Percentiles rank a stretch among this genome's conserved stretches.
phyloP scores from a whole-genome alignment of 2,113 vertebrate species.

The Sylvietta virens region DNA sequence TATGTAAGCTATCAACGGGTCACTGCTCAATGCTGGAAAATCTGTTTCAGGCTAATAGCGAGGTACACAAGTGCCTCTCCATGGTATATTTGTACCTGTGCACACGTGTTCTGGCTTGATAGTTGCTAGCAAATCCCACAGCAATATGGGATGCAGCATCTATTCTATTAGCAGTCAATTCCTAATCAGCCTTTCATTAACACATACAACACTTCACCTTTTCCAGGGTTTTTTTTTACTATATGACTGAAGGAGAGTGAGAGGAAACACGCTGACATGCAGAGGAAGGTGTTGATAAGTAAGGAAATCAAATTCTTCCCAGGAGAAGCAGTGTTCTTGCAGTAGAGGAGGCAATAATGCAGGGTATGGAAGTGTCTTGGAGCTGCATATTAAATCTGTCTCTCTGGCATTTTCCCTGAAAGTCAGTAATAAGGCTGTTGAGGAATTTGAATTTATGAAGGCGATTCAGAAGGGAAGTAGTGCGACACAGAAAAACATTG shows the following conservation, averaged over 20 bases:
- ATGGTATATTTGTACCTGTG: slow-evolving; percentile 1
- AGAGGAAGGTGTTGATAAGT: slow-evolving; percentile 39
- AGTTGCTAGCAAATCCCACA: slow-evolving; percentile 9
- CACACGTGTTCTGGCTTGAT: slow-evolving; percentile 26
- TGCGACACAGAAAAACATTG: neutral
- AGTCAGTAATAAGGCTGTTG: slow-evolving; percentile 13
- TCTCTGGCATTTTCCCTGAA: slow-evolving; percentile 1
- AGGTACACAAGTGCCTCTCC: slow-evolving; percentile 54
- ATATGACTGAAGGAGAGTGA: neutral
- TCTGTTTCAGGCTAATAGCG: slow-evolving; percentile 47
- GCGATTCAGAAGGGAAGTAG: neutral
- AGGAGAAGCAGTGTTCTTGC: neutral
- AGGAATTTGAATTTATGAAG: neutral
- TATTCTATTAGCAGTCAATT: slow-evolving; percentile 21
- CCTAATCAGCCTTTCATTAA: slow-evolving; percentile 48
- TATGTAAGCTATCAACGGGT: slow-evolving; percentile 55
- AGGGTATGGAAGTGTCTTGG: slow-evolving; percentile 15
- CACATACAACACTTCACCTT: slow-evolving; percentile 1
- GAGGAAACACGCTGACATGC: neutral
- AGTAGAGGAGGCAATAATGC: neutral
- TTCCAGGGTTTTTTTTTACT: slow-evolving; percentile 8
- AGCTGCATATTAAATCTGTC: neutral
- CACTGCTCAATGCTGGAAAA: slow-evolving; percentile 41
- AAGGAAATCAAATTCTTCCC: slow-evolving; percentile 26
- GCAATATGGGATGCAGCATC: neutral